These are phyloP conservation scores for Emys orbicularis DNA, from an alignment of 2,797 vertebrate species.

Conservation along the genomic window DNA sequence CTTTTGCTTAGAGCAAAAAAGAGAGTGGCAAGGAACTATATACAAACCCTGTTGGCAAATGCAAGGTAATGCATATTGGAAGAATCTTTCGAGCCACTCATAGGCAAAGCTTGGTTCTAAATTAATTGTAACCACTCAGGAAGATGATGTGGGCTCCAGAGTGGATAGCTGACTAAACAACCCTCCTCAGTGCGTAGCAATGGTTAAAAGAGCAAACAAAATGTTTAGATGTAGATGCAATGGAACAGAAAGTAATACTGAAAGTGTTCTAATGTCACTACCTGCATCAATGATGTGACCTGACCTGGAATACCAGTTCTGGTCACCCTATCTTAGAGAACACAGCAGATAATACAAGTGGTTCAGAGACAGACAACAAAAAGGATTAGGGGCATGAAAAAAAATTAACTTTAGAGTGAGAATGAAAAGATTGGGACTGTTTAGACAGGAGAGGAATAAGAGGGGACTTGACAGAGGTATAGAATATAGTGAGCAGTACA, in stretches of 20 bases:
- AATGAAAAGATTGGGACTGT: neutral
- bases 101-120: neutral
- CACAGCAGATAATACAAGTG: neutral
- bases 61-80: neutral
- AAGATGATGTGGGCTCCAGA: neutral
- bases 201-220: neutral
- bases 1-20: neutral
- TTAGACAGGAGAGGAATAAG: neutral
- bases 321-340: neutral
- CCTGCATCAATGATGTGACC: neutral
- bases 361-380: neutral
- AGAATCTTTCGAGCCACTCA: neutral
- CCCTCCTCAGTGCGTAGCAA: neutral
- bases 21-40: neutral
- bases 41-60: accelerated
- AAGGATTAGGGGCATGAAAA: neutral
- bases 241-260: neutral
- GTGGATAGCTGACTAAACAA: neutral
- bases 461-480: neutral
- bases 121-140: neutral
- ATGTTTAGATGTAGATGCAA: neutral
- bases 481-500: neutral
- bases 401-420: neutral
- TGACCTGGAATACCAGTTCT: neutral
- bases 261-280: neutral